phyloP scores from a whole-genome alignment of 2,113 vertebrate genomes.

The Muntiacus reevesi region DNA sequence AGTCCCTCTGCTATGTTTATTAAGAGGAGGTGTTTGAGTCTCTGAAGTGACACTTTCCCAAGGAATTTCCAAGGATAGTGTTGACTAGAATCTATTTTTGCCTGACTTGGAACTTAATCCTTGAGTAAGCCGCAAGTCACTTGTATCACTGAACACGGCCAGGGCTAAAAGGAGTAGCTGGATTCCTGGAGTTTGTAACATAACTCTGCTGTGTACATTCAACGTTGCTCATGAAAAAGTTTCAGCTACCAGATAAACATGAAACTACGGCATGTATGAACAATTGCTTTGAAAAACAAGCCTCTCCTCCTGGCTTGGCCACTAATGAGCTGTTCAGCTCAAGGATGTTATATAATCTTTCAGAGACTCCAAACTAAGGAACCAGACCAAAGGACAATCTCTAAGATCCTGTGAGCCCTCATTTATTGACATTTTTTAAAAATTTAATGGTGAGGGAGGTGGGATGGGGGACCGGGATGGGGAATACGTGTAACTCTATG shows the following conservation, averaged over 20 bases:
- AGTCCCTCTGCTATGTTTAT: not conserved
- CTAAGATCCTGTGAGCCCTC: not conserved
- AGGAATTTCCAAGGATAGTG: not conserved
- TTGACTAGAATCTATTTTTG: not conserved
- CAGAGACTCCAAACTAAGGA: not conserved
- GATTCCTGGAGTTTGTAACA: not conserved
- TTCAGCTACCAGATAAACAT: not conserved
- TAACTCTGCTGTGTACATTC: not conserved
- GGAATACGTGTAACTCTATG: too few species aligned
- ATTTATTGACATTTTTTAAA: not conserved
- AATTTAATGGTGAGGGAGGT: not conserved
- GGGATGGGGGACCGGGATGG: too few species aligned
- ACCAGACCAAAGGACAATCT: not conserved
- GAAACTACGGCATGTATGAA: not conserved
- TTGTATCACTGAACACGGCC: not conserved
- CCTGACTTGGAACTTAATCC: not conserved
- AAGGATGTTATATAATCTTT: not conserved
- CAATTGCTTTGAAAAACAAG: not conserved
- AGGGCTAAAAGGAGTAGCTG: not conserved
- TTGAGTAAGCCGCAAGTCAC: not conserved
- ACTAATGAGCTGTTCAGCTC: not conserved
- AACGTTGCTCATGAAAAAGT: not conserved
- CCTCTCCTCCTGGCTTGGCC: not conserved
- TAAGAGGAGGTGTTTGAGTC: not conserved
- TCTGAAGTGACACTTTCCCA: not conserved